These are phyloP conservation scores for Zaprionus camerounensis DNA, from an alignment of 1,140 invertebrate species.

Conservation along the genomic window DNA sequence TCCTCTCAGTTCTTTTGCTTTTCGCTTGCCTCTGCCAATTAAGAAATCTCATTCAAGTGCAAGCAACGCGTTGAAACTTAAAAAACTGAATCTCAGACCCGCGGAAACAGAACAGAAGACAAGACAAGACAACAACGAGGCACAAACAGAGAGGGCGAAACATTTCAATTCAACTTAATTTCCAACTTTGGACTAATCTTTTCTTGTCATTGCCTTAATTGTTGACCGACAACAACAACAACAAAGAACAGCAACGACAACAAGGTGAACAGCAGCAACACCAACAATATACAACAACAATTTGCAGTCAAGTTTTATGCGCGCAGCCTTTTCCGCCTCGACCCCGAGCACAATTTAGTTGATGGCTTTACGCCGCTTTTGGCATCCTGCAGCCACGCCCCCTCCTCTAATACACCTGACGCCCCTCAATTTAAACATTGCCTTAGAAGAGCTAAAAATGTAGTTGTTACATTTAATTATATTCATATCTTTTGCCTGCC, in stretches of 20 bases:
- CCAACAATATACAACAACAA: background rate
- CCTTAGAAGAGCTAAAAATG: constrained; percentile 75
- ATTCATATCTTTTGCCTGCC: constrained; percentile 78
- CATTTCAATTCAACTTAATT: constrained; percentile 79
- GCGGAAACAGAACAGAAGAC: background rate
- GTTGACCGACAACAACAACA: constrained; percentile 65
- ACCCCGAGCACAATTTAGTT: constrained; percentile 66
- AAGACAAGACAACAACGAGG: background rate
- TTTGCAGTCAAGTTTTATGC: constrained; percentile 69
- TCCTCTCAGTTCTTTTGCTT: constrained; percentile 26
- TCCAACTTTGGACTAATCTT: constrained; percentile 76
- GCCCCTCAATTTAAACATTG: constrained; percentile 57
- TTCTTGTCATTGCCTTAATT: constrained; percentile 75
- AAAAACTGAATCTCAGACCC: constrained; percentile 42
- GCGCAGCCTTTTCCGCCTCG: constrained; percentile 28
- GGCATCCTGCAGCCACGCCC: background rate
- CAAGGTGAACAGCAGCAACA: constrained; percentile 12
- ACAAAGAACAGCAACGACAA: constrained; percentile 26
- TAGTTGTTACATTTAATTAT: constrained; percentile 82
- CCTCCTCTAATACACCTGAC: constrained; percentile 59
- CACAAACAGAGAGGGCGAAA: constrained; percentile 27
- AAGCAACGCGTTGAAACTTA: constrained; percentile 33
- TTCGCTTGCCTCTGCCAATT: constrained; percentile 17
- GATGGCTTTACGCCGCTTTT: constrained; percentile 64
- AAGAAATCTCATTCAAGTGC: constrained; percentile 43